Percentiles rank a stretch among this genome's conserved stretches.
Conservation (phyloP, 1,140 invertebrate genomes). For the Scylla paramamosain region DNA sequence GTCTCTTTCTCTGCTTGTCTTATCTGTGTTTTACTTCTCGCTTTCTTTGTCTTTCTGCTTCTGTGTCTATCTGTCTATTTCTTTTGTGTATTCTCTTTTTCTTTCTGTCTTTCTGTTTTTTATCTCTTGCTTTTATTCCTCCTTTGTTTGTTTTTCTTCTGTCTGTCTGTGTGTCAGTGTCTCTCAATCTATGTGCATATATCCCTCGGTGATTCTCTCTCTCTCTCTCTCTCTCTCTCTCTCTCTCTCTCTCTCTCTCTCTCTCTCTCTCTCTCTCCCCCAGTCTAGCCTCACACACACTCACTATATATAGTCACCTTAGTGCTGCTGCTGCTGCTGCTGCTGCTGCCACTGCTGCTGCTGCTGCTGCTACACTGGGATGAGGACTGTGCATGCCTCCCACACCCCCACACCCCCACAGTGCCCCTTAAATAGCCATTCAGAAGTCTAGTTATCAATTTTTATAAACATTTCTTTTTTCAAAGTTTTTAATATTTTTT, state of each 20-base stretch:
- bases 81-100: too few relatives aligned
- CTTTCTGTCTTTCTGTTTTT: too few relatives aligned
- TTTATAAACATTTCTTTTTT: background rate
- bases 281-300: background rate
- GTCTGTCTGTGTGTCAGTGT: background rate
- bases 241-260: too few relatives aligned
- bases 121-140: too few relatives aligned
- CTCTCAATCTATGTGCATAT: background rate
- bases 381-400: background rate
- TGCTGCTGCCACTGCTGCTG: too few relatives aligned
- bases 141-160: background rate
- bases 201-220: background rate
- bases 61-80: too few relatives aligned
- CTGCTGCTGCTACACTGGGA: background rate
- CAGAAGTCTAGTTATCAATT: background rate
- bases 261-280: too few relatives aligned
- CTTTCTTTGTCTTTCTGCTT: too few relatives aligned
- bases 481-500: background rate
- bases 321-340: too few relatives aligned
- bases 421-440: background rate
- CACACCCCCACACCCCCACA: background rate
- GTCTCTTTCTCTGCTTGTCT: too few relatives aligned
- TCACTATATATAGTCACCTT: background rate
- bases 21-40: too few relatives aligned
- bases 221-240: background rate